Evolutionary conservation across 2,113 vertebrate species (phyloP), one percentile per base, ranked within the genome.

Genomic region (Patagioenas fasciata): DNA sequence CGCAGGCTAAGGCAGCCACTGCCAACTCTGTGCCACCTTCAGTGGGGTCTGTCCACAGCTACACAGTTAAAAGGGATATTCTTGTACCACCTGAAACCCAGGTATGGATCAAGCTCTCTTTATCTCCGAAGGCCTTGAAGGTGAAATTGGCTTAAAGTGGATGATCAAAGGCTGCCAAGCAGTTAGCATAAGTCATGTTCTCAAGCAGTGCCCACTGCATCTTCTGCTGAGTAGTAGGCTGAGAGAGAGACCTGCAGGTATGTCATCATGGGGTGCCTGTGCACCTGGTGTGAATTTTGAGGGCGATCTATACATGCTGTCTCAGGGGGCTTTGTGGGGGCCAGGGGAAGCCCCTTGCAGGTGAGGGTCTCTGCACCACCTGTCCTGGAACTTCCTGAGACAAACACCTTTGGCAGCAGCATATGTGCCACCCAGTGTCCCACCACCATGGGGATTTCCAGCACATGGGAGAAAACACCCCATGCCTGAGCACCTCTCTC

Each of bases 161-260:
- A 34, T 10, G 11, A 80, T 5, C 2, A 16, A 53, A 70, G 56
- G 25, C 29, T 85, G 53, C 40, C 1, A 3, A 66, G 56, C 54
- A 80, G 28, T 20, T 11, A 40, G 69, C 21, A 70, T 6, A 44
- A 60, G 25, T 0, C 0, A 5, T 14, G 40, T 31, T 5, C 29
- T 58, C 6, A 2, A 58, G 36, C 0, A 0, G 2, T 72, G n/a
- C 7, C 13, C 2, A 9, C 32, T 1, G 7, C 54, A 78, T 1
- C 2, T 17, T 29, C 31, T 70, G 44, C 25, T 9, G 13, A 23
- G 13, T 42, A 42, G 25, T 5, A 26, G 26, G 36, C 42, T 54
- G 36, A 48, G 47, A 67, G 71, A 50, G 23, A 5, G 3, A 67
- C 31, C 23, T 8, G 5, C 0, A 1, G 14, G 7, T 23, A 24